Base-by-base conservation (phyloP, 2,888 invertebrate genomes). In the Hydraecia micacea region DNA sequence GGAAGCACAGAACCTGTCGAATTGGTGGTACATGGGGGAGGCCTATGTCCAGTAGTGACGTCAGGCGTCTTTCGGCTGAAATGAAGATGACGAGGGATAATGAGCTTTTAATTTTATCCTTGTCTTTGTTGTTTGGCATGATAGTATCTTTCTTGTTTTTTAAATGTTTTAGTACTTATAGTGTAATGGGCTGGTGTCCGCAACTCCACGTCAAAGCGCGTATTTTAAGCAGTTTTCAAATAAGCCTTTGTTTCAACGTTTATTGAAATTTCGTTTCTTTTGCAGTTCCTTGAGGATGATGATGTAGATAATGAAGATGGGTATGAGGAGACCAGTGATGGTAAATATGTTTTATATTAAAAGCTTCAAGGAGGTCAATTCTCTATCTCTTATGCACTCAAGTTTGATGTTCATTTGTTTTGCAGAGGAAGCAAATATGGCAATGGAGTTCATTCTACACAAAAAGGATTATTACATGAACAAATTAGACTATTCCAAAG, bases 401-500 rank as follows among this genome's bases (percentile, higher is more conserved):
- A 55, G n/a, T 58, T 70, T 58, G 11, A n/a, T n/a, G 18, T 66
- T 42, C 15, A 36, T 74, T 85, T 83, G 70, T 55, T 88, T 95
- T 92, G 87, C 96, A 94, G 97, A 96, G 88, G 97, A 97, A 79
- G 97, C 97, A 7, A 97, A 97, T 79, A 97, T 98, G 72, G 97
- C 97, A 83, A 97, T 98, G 88, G 99, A 99, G 95, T 99, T 99
- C 93, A 95, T 97, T 77, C 97, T 98, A 83, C 98, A 98, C 93
- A 99, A 99, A 94, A 97, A 98, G 85, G 98, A 99, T 92, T 99
- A 99, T 95, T 99, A 99, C 93, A 98, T 98, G 96, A 98, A 98
- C 86, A 99, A 99, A 94, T 95, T 99, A 93, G 98, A 98, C 81
- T 98, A 98, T 92, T 96, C 97, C 60, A 97, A 98, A 93, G 98